Evolutionary conservation across 1,140 invertebrate species (phyloP).

Genomic region (Ylistrum balloti): DNA sequence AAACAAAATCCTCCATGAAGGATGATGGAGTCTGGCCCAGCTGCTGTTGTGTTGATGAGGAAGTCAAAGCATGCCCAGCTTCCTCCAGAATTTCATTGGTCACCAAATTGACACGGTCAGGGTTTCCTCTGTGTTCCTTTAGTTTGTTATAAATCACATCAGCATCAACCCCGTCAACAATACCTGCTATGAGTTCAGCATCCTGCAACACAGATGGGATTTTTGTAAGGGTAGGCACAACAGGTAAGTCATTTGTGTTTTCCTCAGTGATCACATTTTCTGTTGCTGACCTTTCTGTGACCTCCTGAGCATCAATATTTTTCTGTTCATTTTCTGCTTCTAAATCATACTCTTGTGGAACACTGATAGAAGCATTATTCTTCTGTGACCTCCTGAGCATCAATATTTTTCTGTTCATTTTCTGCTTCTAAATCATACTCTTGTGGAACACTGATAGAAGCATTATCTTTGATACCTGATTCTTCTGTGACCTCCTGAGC

Average conservation of each 20-base stretch:
- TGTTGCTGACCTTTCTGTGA: not conserved
- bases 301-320: constrained; percentile 2
- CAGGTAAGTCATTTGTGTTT: not conserved
- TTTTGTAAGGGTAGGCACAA: constrained; percentile 53
- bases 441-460: not conserved
- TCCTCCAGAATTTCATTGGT: constrained; percentile 69
- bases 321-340: not conserved
- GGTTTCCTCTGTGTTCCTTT: constrained; percentile 62
- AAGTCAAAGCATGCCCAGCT: not conserved
- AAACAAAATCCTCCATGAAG: constrained; percentile 66
- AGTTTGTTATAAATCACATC: constrained; percentile 69
- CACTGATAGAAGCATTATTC: not conserved
- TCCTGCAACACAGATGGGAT: constrained; percentile 71
- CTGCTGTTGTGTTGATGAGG: not conserved
- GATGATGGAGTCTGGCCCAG: not conserved
- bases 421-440: not conserved
- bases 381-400: not conserved
- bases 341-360: not conserved
- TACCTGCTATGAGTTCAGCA: constrained; percentile 68
- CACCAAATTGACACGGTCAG: constrained; percentile 73
- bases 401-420: not conserved
- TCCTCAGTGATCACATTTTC: constrained; percentile 19
- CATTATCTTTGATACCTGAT: not conserved
- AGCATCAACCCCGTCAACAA: constrained; percentile 67
- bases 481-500: not conserved